Base-by-base conservation (phyloP, 2,888 invertebrate genomes). In the Campoletis raptor region DNA sequence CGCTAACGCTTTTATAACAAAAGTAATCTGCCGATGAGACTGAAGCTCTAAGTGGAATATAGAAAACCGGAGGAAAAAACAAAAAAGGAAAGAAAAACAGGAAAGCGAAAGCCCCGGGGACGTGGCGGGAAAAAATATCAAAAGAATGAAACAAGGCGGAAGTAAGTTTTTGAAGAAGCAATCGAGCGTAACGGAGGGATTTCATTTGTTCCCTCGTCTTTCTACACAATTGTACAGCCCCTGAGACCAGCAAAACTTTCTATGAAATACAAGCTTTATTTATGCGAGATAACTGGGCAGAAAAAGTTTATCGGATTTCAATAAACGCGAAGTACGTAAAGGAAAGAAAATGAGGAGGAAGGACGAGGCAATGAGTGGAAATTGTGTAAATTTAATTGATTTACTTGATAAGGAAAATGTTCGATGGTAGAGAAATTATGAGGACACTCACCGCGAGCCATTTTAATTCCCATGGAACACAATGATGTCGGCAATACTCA, bases 361-460 rank as follows among this genome's bases (percentile, higher is more conserved):
- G 36, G 12, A 21, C 48, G 76, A 52, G 40, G 21, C 36, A 48
- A 15, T 37, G 54, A 72, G 66, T 85, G 57, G 64, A 80, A 82
- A 85, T 85, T 52, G 52, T 48, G 40, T 21, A 76, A 37, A 79
- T 76, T 80, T 52, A 70, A 85, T 82, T 79, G 67, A 74, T 61
- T 52, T 54, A 0, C 45, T n/a, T 21, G 82, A 81, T 79, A 69
- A 81, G 73, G 10, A 42, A 42, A 42, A 42, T 48, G 61, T 77
- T 37, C 40, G 52, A 30, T 30, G 45, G 54, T 15, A 3, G 12
- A 7, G 48, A 76, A 81, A 67, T 24, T 66, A 37, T 15, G 24
- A 64, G 83, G 52, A 69, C 83, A 86, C 86, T 86, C 74, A 86
- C 86, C 86, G 69, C 61, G 30, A 36, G 83, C 81, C 86, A 86